phyloP scores from a whole-genome alignment of 2,113 vertebrate species.

The Nematolebias whitei region DNA sequence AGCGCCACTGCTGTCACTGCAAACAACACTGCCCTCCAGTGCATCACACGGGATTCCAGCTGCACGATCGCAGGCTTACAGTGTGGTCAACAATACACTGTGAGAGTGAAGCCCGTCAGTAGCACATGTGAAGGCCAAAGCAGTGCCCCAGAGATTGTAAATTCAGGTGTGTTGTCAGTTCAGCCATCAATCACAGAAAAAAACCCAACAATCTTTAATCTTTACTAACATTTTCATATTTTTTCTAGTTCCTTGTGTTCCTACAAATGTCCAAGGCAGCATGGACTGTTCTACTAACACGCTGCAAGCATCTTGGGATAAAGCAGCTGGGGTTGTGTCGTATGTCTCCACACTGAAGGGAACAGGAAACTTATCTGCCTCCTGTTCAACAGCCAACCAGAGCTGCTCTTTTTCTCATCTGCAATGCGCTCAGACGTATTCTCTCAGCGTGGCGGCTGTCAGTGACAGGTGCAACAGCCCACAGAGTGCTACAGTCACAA shows the following conservation, averaged over 20 bases:
- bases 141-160: conserved; percentile 37
- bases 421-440: conserved; percentile 72
- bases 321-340: conserved; percentile 49
- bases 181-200: background rate
- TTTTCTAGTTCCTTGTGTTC: conserved; percentile 73
- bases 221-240: background rate
- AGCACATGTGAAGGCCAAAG: conserved; percentile 59
- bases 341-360: conserved; percentile 61
- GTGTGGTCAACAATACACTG: conserved; percentile 72
- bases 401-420: conserved; percentile 64
- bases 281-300: conserved; percentile 71
- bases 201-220: background rate
- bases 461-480: conserved; percentile 70
- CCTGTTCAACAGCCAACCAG: conserved; percentile 31
- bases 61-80: conserved; percentile 61
- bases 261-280: conserved; percentile 38
- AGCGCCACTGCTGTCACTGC: conserved; percentile 40
- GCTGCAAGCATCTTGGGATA: conserved; percentile 67
- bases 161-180: conserved; percentile 58
- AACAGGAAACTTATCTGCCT: conserved; percentile 22
- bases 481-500: conserved; percentile 29
- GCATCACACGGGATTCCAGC: conserved; percentile 42
- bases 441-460: conserved; percentile 52
- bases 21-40: conserved; percentile 41
- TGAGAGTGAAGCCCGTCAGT: conserved; percentile 60